Evolutionary conservation across 2,113 vertebrate species (phyloP).

Genomic region (Girardinichthys multiradiatus): DNA sequence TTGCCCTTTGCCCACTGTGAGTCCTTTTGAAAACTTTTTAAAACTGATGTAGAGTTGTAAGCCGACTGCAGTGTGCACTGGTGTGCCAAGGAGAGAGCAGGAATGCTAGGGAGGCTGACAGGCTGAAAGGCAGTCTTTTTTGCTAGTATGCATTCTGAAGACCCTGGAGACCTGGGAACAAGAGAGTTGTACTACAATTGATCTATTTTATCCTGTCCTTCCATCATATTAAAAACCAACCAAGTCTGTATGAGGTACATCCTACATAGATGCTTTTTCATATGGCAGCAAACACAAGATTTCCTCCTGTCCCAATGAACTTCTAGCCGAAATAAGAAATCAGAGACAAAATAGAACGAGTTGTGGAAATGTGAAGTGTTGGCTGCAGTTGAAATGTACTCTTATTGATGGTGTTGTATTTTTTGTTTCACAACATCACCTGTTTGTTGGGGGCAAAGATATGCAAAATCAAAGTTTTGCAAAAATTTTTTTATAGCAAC

Average conservation of each 20-base stretch:
- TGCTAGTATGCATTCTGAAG: slow-evolving; percentile 44
- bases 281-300: background rate
- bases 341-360: slow-evolving; percentile 1
- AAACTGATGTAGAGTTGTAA: slow-evolving; percentile 34
- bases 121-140: slow-evolving; percentile 56
- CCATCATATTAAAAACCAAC: slow-evolving; percentile 35
- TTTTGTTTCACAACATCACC: background rate
- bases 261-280: slow-evolving; percentile 12
- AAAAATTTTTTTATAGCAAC: background rate
- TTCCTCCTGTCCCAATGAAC: slow-evolving; percentile 33
- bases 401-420: background rate
- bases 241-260: slow-evolving; percentile 39
- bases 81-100: slow-evolving; percentile 47
- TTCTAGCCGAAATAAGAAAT: slow-evolving; percentile 5
- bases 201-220: slow-evolving; percentile 25
- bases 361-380: background rate
- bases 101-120: slow-evolving; percentile 50
- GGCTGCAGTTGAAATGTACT: background rate
- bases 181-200: slow-evolving; percentile 43
- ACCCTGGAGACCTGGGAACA: slow-evolving; percentile 46
- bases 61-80: slow-evolving; percentile 26
- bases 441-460: background rate
- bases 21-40: slow-evolving; percentile 30
- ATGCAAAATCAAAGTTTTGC: background rate
- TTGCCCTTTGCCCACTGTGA: background rate